Evolutionary conservation across 1,140 invertebrate genomes (phyloP).

Genomic region (Nasonia vitripennis): DNA sequence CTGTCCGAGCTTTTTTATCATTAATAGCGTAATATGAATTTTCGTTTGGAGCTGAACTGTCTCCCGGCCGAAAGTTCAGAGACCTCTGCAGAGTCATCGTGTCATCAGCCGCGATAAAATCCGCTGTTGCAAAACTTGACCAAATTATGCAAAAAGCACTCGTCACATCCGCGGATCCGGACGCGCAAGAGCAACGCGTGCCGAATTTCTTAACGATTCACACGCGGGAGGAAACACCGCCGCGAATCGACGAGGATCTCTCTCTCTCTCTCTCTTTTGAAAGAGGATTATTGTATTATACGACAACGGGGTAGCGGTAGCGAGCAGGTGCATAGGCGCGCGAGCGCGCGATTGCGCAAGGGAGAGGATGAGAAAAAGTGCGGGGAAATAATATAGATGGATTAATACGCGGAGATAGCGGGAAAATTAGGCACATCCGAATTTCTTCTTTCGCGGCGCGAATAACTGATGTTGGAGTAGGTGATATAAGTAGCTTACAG

Average conservation of each 20-base stretch:
- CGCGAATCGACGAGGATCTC: conserved; percentile 30
- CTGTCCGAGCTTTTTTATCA: too few relatives aligned
- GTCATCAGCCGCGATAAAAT: neutral
- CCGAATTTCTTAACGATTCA: conserved; percentile 42
- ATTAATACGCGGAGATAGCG: neutral
- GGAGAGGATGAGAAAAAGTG: neutral
- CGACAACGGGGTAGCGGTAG: neutral
- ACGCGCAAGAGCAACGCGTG: neutral
- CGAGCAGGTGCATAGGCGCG: neutral
- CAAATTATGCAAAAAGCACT: conserved; percentile 46
- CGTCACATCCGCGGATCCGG: neutral
- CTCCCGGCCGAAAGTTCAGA: too few relatives aligned
- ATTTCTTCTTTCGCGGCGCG: neutral
- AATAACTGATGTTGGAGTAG: neutral
- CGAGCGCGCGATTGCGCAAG: conserved; percentile 8
- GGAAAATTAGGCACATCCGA: conserved; percentile 11
- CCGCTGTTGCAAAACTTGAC: conserved; percentile 16
- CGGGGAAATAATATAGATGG: conserved; percentile 28
- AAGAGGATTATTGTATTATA: conserved; percentile 43
- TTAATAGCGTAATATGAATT: too few relatives aligned
- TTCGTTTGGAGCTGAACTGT: too few relatives aligned
- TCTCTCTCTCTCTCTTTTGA: neutral
- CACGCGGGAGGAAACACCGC: conserved; percentile 21
- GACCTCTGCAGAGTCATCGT: too few relatives aligned
- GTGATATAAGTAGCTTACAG: neutral